phyloP scores from a whole-genome alignment of 2,797 vertebrate genomes.

The Megaceryle alcyon region DNA sequence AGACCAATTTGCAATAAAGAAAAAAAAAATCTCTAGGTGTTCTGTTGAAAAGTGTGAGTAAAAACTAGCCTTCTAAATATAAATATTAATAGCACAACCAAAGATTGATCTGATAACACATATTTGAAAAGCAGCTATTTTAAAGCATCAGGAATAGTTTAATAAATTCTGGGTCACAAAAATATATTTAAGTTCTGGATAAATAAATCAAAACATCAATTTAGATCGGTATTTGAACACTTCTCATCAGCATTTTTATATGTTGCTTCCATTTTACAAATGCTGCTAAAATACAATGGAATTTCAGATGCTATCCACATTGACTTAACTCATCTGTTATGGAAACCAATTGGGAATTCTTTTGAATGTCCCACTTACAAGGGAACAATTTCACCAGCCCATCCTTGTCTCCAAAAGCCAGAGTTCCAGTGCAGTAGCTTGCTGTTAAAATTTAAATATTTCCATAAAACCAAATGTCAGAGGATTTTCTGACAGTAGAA shows the following conservation, averaged over 20 bases:
- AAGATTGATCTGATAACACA: neutral
- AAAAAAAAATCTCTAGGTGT: neutral
- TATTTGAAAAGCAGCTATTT: neutral
- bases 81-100: neutral
- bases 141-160: neutral
- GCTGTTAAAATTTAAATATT: constrained; percentile 64
- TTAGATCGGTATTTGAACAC: neutral
- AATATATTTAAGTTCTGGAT: neutral
- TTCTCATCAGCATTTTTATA: neutral
- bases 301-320: constrained; percentile 3
- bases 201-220: neutral
- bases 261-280: neutral
- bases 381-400: constrained; percentile 13
- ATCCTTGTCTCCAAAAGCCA: constrained; percentile 23
- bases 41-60: neutral
- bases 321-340: neutral
- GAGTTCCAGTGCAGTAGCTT: constrained; percentile 22
- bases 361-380: constrained; percentile 8
- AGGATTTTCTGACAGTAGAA: constrained; percentile 67
- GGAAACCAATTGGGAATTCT: constrained; percentile 13
- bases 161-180: neutral
- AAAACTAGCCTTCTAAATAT: neutral
- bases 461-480: constrained; percentile 55
- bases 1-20: neutral
- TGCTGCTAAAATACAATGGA: neutral